Conservation (phyloP, 2,113 vertebrate species). For the Colaptes auratus region DNA sequence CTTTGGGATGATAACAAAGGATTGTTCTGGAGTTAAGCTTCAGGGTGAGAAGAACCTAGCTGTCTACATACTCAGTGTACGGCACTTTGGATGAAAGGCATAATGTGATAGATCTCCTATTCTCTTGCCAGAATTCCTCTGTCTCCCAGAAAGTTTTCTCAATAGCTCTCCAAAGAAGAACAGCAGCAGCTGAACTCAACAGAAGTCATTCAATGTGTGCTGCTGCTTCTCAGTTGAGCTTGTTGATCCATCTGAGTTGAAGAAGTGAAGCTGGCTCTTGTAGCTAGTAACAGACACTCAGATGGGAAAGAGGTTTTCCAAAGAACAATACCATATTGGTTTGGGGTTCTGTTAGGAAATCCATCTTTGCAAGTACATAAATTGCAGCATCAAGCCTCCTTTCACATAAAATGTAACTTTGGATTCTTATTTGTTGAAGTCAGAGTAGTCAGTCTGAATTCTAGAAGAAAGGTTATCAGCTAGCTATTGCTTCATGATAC, state of each 20-base stretch:
- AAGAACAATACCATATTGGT: background rate
- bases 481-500: background rate
- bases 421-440: background rate
- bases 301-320: background rate
- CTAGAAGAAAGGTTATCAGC: background rate
- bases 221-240: background rate
- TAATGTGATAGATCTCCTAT: background rate
- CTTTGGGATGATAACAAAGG: background rate
- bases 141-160: background rate
- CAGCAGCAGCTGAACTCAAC: background rate
- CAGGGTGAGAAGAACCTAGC: background rate
- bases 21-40: background rate
- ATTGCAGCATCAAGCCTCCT: background rate
- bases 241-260: background rate
- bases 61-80: background rate
- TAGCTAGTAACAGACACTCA: background rate
- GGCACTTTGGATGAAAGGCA: background rate
- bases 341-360: background rate
- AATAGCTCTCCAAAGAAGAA: background rate
- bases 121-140: background rate
- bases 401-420: background rate
- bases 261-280: background rate
- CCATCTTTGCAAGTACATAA: background rate
- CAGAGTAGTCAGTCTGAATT: background rate
- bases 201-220: background rate